Percentiles rank a stretch among this genome's conserved stretches.
Evolutionary conservation across 2,797 vertebrate species (phyloP).

Genomic region (Anisognathus igniventris): DNA sequence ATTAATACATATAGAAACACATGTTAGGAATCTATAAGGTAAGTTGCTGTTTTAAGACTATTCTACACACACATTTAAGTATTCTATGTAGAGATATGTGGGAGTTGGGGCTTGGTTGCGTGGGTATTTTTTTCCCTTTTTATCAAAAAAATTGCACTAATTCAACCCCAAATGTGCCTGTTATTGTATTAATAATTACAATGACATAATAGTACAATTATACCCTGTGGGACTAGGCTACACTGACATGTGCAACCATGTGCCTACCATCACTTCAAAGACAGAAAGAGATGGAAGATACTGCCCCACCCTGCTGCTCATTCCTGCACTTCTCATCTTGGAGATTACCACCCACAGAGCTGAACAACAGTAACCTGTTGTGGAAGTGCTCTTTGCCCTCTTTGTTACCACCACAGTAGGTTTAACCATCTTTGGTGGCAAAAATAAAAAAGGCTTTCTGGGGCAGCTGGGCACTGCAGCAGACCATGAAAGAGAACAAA

Average conservation of each 20-base stretch:
- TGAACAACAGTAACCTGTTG: accelerated
- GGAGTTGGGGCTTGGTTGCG: background rate
- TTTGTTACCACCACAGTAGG: background rate
- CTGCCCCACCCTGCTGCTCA: background rate
- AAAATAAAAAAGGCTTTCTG: background rate
- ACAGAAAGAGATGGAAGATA: constrained; percentile 19
- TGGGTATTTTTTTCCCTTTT: background rate
- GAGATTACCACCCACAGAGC: constrained; percentile 43
- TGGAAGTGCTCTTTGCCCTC: background rate
- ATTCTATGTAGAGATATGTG: background rate
- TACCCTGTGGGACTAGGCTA: background rate
- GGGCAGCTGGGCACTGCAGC: background rate
- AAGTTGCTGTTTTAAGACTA: background rate
- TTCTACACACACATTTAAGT: background rate
- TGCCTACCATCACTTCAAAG: constrained; percentile 3
- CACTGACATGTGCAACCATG: background rate
- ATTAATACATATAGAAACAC: accelerated
- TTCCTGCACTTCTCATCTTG: background rate
- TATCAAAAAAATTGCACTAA: background rate
- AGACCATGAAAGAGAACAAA: background rate
- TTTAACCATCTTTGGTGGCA: background rate
- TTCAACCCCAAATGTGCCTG: background rate
- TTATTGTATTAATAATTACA: background rate
- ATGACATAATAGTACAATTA: constrained; percentile 36
- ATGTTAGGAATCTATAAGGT: background rate